Evolutionary conservation across 2,797 vertebrate genomes (phyloP).

Genomic region (Dendrocincla fuliginosa): DNA sequence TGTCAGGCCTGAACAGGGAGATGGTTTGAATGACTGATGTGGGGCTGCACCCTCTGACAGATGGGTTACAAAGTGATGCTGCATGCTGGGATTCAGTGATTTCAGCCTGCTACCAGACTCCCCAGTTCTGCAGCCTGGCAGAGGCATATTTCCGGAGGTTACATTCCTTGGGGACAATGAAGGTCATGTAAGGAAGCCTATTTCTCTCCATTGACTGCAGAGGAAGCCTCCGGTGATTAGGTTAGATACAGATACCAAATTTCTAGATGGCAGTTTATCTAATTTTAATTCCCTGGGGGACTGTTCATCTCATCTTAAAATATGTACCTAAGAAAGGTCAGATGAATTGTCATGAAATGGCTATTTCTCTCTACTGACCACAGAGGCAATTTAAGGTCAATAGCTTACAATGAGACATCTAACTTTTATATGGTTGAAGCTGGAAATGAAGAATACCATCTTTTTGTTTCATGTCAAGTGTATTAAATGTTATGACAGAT

Average conservation of each 20-base stretch:
- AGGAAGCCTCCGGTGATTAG: slow-evolving; percentile 28
- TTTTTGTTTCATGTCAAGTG: not conserved
- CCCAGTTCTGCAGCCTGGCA: not conserved
- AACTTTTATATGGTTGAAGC: slow-evolving; percentile 10
- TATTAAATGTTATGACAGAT: not conserved
- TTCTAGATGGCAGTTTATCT: slow-evolving; percentile 42
- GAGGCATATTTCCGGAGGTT: not conserved
- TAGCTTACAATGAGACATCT: not conserved
- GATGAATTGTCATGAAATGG: slow-evolving; percentile 32
- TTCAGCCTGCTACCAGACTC: not conserved
- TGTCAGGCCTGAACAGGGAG: not conserved
- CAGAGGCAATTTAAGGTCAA: slow-evolving; percentile 12
- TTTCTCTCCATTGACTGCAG: slow-evolving; percentile 37
- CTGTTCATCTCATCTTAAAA: slow-evolving; percentile 33
- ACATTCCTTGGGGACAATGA: not conserved
- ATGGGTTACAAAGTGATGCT: not conserved
- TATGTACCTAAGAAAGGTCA: slow-evolving; percentile 52
- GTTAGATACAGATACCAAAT: slow-evolving; percentile 56
- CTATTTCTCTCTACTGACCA: slow-evolving; percentile 7
- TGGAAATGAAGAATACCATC: not conserved
- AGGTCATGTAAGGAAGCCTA: slow-evolving; percentile 5
- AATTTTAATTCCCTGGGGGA: slow-evolving; percentile 35
- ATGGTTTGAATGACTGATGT: fast-evolving
- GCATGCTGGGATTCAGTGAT: not conserved
- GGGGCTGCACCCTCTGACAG: not conserved